Evolutionary conservation across 2,888 invertebrate species (phyloP).

Genomic region (Artemia sinica): DNA sequence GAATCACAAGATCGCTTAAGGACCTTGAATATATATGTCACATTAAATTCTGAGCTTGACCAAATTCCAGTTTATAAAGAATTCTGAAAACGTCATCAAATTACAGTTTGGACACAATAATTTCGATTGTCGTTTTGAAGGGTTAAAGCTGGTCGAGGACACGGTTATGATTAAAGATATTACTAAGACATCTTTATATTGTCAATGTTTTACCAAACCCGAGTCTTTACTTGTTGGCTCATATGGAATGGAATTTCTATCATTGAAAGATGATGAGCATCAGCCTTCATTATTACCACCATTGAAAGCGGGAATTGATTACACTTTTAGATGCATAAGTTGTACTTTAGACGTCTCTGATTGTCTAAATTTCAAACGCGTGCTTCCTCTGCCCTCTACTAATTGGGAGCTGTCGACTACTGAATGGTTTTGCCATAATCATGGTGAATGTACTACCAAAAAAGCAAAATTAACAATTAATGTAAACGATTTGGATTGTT

Average conservation of each 20-base stretch:
- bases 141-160: background rate
- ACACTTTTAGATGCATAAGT: background rate
- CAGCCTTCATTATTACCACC: background rate
- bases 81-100: background rate
- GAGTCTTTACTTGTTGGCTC: background rate
- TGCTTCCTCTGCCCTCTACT: conserved; percentile 44
- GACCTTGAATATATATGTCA: background rate
- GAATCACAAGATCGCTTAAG: conserved; percentile 1
- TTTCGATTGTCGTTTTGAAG: background rate
- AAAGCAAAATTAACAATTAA: background rate
- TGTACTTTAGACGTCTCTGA: background rate
- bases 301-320: background rate
- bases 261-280: background rate
- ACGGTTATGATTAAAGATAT: background rate
- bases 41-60: background rate
- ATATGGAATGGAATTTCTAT: background rate
- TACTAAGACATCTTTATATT: background rate
- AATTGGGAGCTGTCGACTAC: conserved; percentile 38
- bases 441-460: conserved; percentile 25
- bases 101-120: background rate
- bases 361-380: conserved; percentile 24
- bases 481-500: background rate
- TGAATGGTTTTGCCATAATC: conserved; percentile 48
- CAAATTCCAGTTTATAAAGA: background rate
- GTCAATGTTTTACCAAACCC: background rate